Evolutionary conservation across 2,888 invertebrate genomes (phyloP).

Genomic region (Chymomyza fuscimana): DNA sequence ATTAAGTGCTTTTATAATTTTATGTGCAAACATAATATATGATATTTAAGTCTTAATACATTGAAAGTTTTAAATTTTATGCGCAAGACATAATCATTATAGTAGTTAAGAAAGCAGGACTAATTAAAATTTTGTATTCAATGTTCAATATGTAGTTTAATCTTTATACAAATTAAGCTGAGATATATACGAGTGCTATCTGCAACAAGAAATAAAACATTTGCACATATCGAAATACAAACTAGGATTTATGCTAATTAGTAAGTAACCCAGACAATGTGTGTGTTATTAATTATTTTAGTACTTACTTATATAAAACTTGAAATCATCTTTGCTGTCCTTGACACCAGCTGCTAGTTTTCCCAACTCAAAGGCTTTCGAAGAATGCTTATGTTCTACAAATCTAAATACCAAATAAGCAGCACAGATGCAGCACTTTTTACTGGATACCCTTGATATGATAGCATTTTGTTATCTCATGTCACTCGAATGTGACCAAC

Average conservation of each 20-base stretch:
- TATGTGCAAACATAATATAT: neutral
- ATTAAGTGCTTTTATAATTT: neutral
- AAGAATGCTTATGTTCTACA: neutral
- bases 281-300: no score
- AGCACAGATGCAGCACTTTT: neutral
- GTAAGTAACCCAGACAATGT: neutral
- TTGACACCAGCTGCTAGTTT: neutral
- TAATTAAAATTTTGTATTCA: no score
- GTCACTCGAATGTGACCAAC: neutral
- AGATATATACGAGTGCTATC: no score
- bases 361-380: neutral
- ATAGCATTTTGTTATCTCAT: neutral
- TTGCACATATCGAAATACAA: no score
- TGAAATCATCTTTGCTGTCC: neutral
- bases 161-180: no score
- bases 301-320: no score
- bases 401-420: conserved; percentile 8
- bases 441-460: neutral
- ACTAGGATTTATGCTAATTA: neutral
- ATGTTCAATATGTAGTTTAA: no score
- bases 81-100: no score
- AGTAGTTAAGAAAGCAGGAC: no score
- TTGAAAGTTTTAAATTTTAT: neutral
- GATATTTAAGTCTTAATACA: neutral
- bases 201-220: no score